A percentile compares a stretch with the other conserved stretches of the same genome.
Evolutionary conservation across 1,140 invertebrate species (phyloP).

Genomic region (Cydia amplana): DNA sequence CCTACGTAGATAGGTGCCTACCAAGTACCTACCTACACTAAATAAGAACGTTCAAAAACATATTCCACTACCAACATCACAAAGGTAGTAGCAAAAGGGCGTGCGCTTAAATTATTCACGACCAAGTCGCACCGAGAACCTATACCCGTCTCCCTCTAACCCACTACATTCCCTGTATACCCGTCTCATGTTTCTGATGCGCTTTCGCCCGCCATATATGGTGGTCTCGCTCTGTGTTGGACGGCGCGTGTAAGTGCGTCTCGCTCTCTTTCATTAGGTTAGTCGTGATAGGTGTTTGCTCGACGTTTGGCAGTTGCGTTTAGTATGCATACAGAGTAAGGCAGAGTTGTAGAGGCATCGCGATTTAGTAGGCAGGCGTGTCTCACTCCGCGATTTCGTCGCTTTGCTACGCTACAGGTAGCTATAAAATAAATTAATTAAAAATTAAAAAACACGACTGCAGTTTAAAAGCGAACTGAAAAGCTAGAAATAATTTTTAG

Average conservation of each 20-base stretch:
- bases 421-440: too few relatives aligned
- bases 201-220: slow-evolving; percentile 68
- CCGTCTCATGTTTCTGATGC: slow-evolving; percentile 58
- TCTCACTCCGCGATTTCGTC: too few relatives aligned
- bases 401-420: too few relatives aligned
- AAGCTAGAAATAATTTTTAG: too few relatives aligned
- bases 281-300: slow-evolving; percentile 26
- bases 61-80: slow-evolving; percentile 2
- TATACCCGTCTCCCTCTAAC: slow-evolving; percentile 48
- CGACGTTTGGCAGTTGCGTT: slow-evolving; percentile 27
- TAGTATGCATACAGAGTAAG: slow-evolving; percentile 22
- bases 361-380: neutral
- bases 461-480: too few relatives aligned
- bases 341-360: slow-evolving; percentile 1
- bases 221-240: slow-evolving; percentile 50
- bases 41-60: slow-evolving; percentile 1
- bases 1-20: too few relatives aligned
- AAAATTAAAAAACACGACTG: too few relatives aligned
- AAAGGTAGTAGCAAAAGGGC: slow-evolving; percentile 54
- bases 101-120: slow-evolving; percentile 72
- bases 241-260: neutral
- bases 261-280: slow-evolving; percentile 28
- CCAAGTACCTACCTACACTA: neutral
- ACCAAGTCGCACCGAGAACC: slow-evolving; percentile 62
- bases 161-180: slow-evolving; percentile 33